Conservation (phyloP, 2,797 vertebrate species). For the Crenichthys baileyi region DNA sequence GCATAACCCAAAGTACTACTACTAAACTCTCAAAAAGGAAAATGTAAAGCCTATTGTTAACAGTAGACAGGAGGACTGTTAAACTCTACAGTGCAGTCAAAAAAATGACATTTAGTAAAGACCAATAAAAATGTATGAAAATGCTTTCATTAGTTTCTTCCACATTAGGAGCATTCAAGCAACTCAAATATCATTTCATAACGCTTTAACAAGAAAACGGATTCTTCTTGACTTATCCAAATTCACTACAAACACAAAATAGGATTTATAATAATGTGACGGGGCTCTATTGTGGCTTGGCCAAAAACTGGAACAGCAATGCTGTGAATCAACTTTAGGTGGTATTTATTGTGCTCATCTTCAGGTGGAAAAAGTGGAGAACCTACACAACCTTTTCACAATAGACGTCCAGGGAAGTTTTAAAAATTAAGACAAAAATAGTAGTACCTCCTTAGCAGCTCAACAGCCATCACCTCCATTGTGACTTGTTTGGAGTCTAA, state of each 20-base stretch:
- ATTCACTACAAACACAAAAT: background rate
- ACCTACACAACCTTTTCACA: too few relatives aligned
- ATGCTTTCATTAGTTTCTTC: background rate
- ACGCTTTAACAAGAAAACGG: background rate
- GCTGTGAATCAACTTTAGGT: too few relatives aligned
- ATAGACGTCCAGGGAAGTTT: too few relatives aligned
- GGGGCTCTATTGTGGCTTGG: too few relatives aligned
- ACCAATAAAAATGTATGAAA: background rate
- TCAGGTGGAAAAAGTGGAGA: too few relatives aligned
- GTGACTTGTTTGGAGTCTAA: too few relatives aligned
- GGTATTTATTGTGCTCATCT: too few relatives aligned
- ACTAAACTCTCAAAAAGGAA: background rate
- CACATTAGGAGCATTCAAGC: too few relatives aligned
- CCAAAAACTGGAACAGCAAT: too few relatives aligned
- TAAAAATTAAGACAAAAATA: too few relatives aligned
- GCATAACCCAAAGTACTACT: background rate
- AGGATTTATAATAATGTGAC: background rate
- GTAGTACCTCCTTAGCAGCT: too few relatives aligned
- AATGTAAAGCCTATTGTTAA: background rate
- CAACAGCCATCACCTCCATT: too few relatives aligned
- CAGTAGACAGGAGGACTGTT: background rate
- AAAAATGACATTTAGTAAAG: background rate
- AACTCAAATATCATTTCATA: background rate
- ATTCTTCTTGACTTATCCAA: background rate
- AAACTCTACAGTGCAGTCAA: background rate